phyloP scores from a whole-genome alignment of 2,113 vertebrate genomes.

The Tachuris rubrigastra region DNA sequence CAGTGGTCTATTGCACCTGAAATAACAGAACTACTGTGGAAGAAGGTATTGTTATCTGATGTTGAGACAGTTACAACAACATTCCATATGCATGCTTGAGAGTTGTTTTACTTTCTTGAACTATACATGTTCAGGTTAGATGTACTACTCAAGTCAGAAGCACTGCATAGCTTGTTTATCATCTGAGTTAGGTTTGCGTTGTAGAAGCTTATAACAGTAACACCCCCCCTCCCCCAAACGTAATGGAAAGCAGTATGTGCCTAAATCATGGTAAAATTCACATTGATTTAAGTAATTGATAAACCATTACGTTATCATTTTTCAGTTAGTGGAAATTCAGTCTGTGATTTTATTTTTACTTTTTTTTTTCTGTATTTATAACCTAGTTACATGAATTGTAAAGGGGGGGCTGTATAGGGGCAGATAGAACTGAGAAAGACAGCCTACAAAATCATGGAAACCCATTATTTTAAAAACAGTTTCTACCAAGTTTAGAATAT shows the following conservation, averaged over 20 bases:
- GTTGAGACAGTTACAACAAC: neutral
- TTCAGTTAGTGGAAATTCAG: neutral
- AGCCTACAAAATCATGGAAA: neutral
- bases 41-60: neutral
- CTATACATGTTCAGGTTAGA: neutral
- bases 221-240: no score
- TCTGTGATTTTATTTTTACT: neutral
- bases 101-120: neutral
- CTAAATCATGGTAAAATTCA: neutral
- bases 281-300: slow-evolving; percentile 9
- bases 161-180: neutral
- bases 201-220: neutral
- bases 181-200: neutral
- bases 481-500: neutral
- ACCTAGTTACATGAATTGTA: neutral
- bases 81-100: neutral
- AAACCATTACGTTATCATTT: neutral
- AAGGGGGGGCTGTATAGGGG: neutral
- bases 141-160: neutral
- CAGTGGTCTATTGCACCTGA: neutral
- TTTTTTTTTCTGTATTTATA: neutral
- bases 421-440: neutral
- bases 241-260: neutral
- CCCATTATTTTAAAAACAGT: neutral
- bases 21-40: neutral